Evolutionary conservation across 1,140 invertebrate species (phyloP), one percentile per base, ranked within the genome.

Genomic region (Calephelis virginiensis): DNA sequence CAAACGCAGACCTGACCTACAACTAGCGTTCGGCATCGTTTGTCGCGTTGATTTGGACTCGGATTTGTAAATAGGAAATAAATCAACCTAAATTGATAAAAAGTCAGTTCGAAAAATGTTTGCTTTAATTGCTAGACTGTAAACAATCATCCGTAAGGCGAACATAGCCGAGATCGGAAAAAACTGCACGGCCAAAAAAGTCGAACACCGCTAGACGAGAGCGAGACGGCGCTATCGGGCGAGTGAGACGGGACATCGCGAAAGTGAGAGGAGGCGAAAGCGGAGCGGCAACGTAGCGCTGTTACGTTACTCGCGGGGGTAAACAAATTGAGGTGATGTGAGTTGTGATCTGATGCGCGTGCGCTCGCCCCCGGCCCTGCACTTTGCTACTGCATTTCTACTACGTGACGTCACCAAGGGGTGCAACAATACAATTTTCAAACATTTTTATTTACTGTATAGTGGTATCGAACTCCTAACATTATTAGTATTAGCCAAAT

Each of bases 191-290:
- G 76, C 82, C 82, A 88, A 90, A 90, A 90, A 90, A 87, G 80
- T 86, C 80, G 82, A 86, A 82, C 84, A 89, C 88, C 86, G 88
- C 88, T 88, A 89, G 81, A 71, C 81, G 77, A 74, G 80, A 85
- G 71, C 56, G 78, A 69, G 82, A 86, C 72, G 69, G 74, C n/a
- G 28, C 13, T 78, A 79, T 63, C 11, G 14, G 12, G 77, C 10
- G 72, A 85, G 71, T 64, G 78, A 64, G 81, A 82, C 65, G 67
- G 78, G 78, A 61, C 50, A 71, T 78, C 84, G 83, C 83, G 86
- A 89, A 89, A 89, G 88, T 90, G 88, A 90, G 88, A 90, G 85
- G 88, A 87, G 77, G 81, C 82, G 75, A 87, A 72, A 69, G 73
- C 77, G 70, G 73, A 70, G 77, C 78, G 88, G 88, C 88, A 90